Base-by-base conservation (phyloP, 2,888 invertebrate species). In the Parochlus steinenii region DNA sequence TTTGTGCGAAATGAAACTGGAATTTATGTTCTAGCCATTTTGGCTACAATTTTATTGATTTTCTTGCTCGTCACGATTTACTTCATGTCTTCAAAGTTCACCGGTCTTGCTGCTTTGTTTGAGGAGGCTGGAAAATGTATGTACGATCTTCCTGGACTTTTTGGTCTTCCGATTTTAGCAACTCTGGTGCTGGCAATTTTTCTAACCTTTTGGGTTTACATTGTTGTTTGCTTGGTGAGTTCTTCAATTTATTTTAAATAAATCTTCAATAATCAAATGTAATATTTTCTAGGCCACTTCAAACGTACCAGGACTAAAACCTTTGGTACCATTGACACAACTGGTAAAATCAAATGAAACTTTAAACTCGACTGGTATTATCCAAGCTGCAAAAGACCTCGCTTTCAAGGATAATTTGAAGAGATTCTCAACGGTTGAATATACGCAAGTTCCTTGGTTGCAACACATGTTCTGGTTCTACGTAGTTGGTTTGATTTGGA, bases 381-480 rank as follows among this genome's bases (percentile, higher is more conserved):
- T 20, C 3, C 3, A 4, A 6, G 14, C 4, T 8, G 5, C n/a
- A 3, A n/a, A 8, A 16, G 24, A 31, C 27, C 11, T 27, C 5
- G 25, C 19, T 16, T n/a, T n/a, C n/a, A n/a, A n/a, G n/a, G 35
- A 31, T 8, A 8, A 22, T 3, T 11, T 31, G 12, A 35, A 39
- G 24, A 73, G 65, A 40, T 65, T 73, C 42, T 64, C 65, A 5
- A 61, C 75, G 31, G 68, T 86, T 35, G 74, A 82, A 52, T 86
- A 79, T 51, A 61, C 68, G 8, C 78, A 81, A 51, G 73, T 76
- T 1, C 66, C 73, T 45, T 81, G 82, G 75, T 72, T 87, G 22
- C 78, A 79, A 49, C 83, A 86, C 47, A 82, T 93, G 80, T 86
- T 92, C 79, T 90, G 89, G 87, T 73, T 90, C 46, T 86, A 90